Conservation (phyloP, 2,113 vertebrate genomes). For the Struthidea cinerea region DNA sequence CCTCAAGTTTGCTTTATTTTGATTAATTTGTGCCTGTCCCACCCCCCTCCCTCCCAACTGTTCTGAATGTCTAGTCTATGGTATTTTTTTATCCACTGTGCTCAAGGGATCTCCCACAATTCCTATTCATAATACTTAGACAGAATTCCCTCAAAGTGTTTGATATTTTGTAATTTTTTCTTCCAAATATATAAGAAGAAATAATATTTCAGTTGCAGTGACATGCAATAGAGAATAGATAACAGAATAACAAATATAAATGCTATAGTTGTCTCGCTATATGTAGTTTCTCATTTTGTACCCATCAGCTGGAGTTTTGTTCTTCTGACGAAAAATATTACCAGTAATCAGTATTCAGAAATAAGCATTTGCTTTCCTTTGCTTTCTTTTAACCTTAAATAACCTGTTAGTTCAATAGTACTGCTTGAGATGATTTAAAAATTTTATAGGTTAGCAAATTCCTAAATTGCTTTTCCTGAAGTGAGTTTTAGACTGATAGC, state of each 20-base stretch:
- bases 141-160: neutral
- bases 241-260: neutral
- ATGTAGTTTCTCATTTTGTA: neutral
- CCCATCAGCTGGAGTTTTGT: neutral
- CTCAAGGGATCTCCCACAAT: neutral
- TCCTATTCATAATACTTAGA: neutral
- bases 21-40: neutral
- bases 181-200: neutral
- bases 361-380: neutral
- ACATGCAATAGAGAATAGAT: neutral
- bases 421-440: neutral
- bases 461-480: neutral
- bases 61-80: neutral
- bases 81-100: neutral
- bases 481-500: neutral
- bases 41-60: accelerated
- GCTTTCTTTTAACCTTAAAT: neutral
- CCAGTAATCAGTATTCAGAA: neutral
- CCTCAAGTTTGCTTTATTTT: neutral
- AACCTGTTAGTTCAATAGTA: neutral
- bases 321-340: neutral
- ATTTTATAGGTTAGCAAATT: neutral
- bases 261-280: neutral
- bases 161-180: neutral
- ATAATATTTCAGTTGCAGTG: neutral